Percentiles rank a stretch among this genome's conserved stretches.
phyloP scores from a whole-genome alignment of 2,888 invertebrate genomes.

The Hydrotaea cyrtoneurina region DNA sequence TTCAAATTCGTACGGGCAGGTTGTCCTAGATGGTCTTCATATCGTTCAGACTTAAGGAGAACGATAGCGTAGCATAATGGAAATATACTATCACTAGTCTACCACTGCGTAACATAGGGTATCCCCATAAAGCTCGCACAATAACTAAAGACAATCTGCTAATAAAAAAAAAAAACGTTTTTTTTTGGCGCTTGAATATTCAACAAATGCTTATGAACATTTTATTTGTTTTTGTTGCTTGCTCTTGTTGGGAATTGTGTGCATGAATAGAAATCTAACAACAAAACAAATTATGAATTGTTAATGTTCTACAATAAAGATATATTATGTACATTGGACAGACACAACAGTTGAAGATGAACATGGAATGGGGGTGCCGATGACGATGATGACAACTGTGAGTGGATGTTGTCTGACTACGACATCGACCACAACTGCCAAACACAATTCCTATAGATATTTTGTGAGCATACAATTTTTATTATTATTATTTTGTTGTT shows the following conservation, averaged over 20 bases:
- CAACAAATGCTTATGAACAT: slow-evolving; percentile 20
- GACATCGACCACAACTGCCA: neutral
- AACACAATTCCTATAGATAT: neutral
- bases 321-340: neutral
- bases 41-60: no score
- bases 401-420: neutral
- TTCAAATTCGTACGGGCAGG: no score
- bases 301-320: slow-evolving; percentile 31
- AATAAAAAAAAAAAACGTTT: neutral
- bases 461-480: neutral
- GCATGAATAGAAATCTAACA: neutral
- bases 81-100: no score
- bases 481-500: neutral
- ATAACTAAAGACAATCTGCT: no score
- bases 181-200: slow-evolving; percentile 29
- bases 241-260: neutral
- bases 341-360: slow-evolving; percentile 7
- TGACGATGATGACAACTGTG: neutral
- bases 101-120: no score
- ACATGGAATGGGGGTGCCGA: neutral
- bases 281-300: slow-evolving; percentile 29
- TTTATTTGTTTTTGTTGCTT: slow-evolving; percentile 10
- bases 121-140: no score
- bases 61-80: no score
- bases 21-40: no score